Evolutionary conservation across 2,888 invertebrate species (phyloP).

Genomic region (Mechanitis messenoides): DNA sequence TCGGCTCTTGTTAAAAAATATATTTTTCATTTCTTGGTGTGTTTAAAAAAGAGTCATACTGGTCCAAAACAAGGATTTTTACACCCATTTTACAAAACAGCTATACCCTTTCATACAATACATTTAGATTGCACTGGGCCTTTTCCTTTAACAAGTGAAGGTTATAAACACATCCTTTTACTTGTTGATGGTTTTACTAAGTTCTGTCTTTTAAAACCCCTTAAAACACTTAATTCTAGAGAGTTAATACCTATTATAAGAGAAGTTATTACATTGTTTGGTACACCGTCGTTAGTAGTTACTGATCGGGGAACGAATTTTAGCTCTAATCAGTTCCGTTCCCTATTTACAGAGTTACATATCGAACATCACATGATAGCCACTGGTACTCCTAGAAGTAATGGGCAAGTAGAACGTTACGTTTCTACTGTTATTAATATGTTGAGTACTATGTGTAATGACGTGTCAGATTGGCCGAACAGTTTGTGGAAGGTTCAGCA

Average conservation of each 20-base stretch:
- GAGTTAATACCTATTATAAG: slow-evolving; percentile 30
- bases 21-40: slow-evolving; percentile 25
- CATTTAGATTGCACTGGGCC: slow-evolving; percentile 39
- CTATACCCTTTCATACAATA: slow-evolving; percentile 35
- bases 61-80: slow-evolving; percentile 30
- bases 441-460: slow-evolving; percentile 22
- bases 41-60: slow-evolving; percentile 24
- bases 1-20: slow-evolving; percentile 24
- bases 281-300: slow-evolving; percentile 20
- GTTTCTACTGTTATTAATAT: slow-evolving; percentile 24
- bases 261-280: slow-evolving; percentile 27
- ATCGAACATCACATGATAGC: slow-evolving; percentile 27
- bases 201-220: slow-evolving; percentile 30
- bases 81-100: slow-evolving; percentile 27
- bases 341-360: slow-evolving; percentile 20
- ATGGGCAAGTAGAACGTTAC: slow-evolving; percentile 26
- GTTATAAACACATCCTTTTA: too few relatives aligned
- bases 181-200: too few relatives aligned
- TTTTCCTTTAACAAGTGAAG: slow-evolving; percentile 26
- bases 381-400: slow-evolving; percentile 25
- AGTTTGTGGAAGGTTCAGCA: slow-evolving; percentile 29
- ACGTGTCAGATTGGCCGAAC: slow-evolving; percentile 27
- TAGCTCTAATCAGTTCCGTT: slow-evolving; percentile 11
- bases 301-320: slow-evolving; percentile 30
- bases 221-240: slow-evolving; percentile 29